Evolutionary conservation across 2,888 invertebrate genomes (phyloP).

Genomic region (Therioaphis trifolii): DNA sequence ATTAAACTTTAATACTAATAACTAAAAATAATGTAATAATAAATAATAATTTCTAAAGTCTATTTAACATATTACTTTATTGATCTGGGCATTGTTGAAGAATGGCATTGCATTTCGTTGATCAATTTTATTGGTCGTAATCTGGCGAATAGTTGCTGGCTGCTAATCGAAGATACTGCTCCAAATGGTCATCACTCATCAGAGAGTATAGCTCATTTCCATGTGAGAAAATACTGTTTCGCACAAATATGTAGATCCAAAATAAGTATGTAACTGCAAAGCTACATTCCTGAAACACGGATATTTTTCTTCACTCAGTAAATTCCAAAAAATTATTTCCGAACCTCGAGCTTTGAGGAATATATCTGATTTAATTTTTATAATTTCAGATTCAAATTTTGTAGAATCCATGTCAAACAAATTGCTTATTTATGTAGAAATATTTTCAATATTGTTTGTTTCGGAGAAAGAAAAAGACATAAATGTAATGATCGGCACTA

Average conservation of each 20-base stretch:
- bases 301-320: conserved; percentile 25
- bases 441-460: neutral
- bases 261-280: conserved; percentile 35
- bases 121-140: too few relatives aligned
- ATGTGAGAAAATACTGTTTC: neutral
- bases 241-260: neutral
- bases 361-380: conserved; percentile 68
- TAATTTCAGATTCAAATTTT: neutral
- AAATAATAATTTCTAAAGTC: too few relatives aligned
- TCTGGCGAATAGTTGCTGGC: too few relatives aligned
- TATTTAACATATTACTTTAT: too few relatives aligned
- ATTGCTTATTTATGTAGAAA: neutral
- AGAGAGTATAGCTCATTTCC: neutral
- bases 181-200: neutral
- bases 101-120: too few relatives aligned
- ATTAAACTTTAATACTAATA: too few relatives aligned
- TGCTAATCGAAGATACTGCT: neutral
- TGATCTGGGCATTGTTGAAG: too few relatives aligned
- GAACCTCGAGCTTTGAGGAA: conserved; percentile 57
- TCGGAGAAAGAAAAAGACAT: neutral
- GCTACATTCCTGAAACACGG: conserved; percentile 26
- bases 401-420: neutral
- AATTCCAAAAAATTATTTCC: conserved; percentile 22
- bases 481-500: neutral
- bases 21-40: too few relatives aligned